These are phyloP conservation scores for Tonatia bakeri DNA, from an alignment of 2,113 vertebrate genomes.

Conservation along the genomic window DNA sequence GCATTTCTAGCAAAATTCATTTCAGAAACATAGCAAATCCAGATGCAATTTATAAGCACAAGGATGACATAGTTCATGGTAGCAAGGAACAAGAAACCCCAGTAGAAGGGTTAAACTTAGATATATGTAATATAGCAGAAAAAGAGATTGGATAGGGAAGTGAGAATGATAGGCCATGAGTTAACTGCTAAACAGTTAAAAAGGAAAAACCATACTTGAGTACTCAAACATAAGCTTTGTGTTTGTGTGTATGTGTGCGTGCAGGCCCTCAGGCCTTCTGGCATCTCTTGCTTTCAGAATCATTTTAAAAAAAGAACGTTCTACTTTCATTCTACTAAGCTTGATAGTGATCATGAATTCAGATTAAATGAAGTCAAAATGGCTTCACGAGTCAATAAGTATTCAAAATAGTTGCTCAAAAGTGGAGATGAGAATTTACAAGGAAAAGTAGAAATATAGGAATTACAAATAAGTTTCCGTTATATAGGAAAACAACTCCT, in stretches of 20 bases:
- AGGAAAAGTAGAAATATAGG: neutral
- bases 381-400: neutral
- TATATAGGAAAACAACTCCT: neutral
- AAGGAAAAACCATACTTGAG: neutral
- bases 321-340: neutral
- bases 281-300: neutral
- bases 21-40: constrained; percentile 3
- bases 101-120: neutral
- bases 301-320: neutral
- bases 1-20: constrained; percentile 11
- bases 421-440: neutral
- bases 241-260: neutral
- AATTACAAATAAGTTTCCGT: neutral
- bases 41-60: neutral
- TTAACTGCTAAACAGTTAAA: neutral
- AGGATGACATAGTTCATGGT: neutral
- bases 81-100: neutral
- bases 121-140: neutral
- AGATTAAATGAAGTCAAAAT: constrained; percentile 6
- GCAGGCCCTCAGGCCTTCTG: neutral
- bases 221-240: neutral
- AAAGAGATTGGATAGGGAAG: neutral
- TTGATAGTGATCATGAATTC: neutral
- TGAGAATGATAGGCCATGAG: neutral
- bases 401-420: neutral